phyloP scores from a whole-genome alignment of 2,113 vertebrate species.

The Micromys minutus region DNA sequence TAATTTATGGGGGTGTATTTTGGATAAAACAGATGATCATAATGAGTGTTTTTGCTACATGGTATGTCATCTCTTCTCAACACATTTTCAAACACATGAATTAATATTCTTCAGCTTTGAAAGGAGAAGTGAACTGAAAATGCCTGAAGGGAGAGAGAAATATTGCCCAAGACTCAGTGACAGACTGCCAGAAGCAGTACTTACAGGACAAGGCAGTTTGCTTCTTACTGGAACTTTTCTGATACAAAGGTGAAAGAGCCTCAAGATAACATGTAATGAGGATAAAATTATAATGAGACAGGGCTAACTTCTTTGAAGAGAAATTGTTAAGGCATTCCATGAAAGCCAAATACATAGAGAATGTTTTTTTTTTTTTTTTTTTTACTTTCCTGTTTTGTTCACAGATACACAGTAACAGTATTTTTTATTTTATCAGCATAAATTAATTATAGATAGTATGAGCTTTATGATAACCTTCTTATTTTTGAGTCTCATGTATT shows the following conservation, averaged over 20 bases:
- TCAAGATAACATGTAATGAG: not conserved
- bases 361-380: not conserved
- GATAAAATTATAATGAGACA: not conserved
- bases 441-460: not conserved
- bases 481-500: not conserved
- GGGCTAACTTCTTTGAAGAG: conserved; percentile 19
- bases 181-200: not conserved
- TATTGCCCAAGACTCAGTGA: not conserved
- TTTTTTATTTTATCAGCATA: not conserved
- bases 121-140: not conserved
- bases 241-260: conserved; percentile 11
- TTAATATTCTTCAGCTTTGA: not conserved
- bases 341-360: conserved; percentile 10
- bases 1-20: not conserved
- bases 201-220: not conserved
- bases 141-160: not conserved
- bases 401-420: conserved; percentile 37
- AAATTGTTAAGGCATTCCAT: conserved; percentile 48
- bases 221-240: not conserved
- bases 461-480: not conserved
- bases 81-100: not conserved
- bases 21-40: not conserved
- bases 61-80: not conserved
- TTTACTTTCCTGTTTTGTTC: conserved; percentile 33
- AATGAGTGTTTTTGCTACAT: not conserved